These are phyloP conservation scores for Athalia rosae DNA, from an alignment of 2,888 invertebrate genomes.

Conservation along the genomic window DNA sequence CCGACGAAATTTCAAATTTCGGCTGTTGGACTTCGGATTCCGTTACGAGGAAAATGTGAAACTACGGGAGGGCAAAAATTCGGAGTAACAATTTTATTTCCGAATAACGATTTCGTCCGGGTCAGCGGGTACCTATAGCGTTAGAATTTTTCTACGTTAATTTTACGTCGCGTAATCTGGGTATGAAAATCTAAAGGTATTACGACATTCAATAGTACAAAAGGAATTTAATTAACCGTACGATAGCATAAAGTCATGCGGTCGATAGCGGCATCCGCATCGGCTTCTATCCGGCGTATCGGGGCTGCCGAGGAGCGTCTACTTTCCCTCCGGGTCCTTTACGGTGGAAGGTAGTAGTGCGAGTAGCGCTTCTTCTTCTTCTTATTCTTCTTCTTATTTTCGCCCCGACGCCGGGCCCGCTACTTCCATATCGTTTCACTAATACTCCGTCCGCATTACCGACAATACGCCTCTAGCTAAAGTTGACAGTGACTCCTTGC, in stretches of 20 bases:
- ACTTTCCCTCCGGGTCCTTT: too few species aligned
- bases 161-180: slow-evolving; percentile 50
- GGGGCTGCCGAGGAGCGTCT: slow-evolving; percentile 53
- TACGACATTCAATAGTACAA: slow-evolving; percentile 60
- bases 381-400: too few species aligned
- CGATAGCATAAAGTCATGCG: slow-evolving; percentile 59
- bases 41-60: too few species aligned
- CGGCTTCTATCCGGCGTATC: too few species aligned
- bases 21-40: neutral
- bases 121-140: neutral
- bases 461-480: slow-evolving; percentile 51
- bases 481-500: slow-evolving; percentile 60
- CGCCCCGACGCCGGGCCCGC: neutral
- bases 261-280: slow-evolving; percentile 49
- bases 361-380: too few species aligned
- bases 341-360: too few species aligned
- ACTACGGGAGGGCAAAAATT: too few species aligned
- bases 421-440: too few species aligned
- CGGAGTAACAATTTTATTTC: too few species aligned
- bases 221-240: slow-evolving; percentile 64
- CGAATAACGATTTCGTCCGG: too few species aligned
- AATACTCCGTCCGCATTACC: slow-evolving; percentile 6
- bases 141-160: neutral
- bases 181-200: slow-evolving; percentile 58
- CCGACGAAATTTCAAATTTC: slow-evolving; percentile 29